Evolutionary conservation across 64 coral and sea anemone genomes (phyloP).

Genomic region (Actinia equina): DNA sequence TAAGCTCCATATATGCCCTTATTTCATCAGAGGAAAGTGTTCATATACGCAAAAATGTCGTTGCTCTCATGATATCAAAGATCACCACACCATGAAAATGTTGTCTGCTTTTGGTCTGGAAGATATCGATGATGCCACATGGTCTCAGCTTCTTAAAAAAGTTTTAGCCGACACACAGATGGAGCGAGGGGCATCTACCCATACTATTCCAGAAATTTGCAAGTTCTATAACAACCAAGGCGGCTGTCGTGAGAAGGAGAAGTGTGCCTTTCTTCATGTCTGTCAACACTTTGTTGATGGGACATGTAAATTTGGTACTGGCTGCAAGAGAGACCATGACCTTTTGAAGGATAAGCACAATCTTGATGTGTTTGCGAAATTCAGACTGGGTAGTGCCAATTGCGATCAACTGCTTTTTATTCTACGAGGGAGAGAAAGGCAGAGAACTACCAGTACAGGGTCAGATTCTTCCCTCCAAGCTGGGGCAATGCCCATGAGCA

Average conservation of each 20-base stretch:
- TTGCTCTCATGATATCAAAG: slow-evolving; percentile 43
- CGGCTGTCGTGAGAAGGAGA: slow-evolving; percentile 47
- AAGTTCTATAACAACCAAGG: slow-evolving; percentile 87
- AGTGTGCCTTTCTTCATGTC: slow-evolving; percentile 72
- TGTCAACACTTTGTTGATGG: slow-evolving; percentile 81
- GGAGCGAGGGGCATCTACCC: slow-evolving; percentile 29
- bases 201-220: slow-evolving; percentile 41
- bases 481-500: neutral
- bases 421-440: slow-evolving; percentile 25
- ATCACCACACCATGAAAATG: slow-evolving; percentile 46
- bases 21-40: slow-evolving; percentile 70
- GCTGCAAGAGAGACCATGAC: slow-evolving; percentile 66
- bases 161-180: slow-evolving; percentile 61
- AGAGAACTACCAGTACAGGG: slow-evolving; percentile 42
- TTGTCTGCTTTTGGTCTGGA: slow-evolving; percentile 30
- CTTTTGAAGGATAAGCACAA: slow-evolving; percentile 58
- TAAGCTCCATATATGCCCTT: slow-evolving; percentile 79
- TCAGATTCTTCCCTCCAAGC: slow-evolving; percentile 25
- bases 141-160: slow-evolving; percentile 20
- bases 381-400: slow-evolving; percentile 22
- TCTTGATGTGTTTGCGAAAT: slow-evolving; percentile 36
- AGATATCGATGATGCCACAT: neutral
- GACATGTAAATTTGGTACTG: slow-evolving; percentile 65
- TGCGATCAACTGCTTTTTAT: slow-evolving; percentile 14
- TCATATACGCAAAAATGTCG: slow-evolving; percentile 59